phyloP scores from a whole-genome alignment of 1,140 invertebrate genomes.

The Hypsibius dujardini region DNA sequence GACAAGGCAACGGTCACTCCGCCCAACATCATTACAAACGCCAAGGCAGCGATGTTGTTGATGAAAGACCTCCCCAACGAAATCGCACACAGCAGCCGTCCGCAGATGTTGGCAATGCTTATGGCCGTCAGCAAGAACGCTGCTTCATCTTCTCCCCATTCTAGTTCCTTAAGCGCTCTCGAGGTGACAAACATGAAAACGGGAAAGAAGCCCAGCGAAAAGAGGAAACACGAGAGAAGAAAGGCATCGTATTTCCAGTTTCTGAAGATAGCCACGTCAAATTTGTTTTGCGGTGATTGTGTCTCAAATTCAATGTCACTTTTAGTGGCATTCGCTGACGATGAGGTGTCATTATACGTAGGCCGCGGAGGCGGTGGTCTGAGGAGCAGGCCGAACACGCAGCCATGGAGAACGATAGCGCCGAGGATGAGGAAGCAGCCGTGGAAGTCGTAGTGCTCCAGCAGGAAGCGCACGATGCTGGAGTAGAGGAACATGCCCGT shows the following conservation, averaged over 20 bases:
- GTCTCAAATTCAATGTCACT: too few species aligned
- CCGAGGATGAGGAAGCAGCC: neutral
- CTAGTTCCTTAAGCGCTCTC: neutral
- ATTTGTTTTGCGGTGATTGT: neutral
- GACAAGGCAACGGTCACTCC: neutral
- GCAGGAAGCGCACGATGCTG: neutral
- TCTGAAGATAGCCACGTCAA: neutral
- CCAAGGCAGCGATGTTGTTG: neutral
- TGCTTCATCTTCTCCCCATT: neutral
- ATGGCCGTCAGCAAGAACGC: neutral
- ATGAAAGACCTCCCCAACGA: neutral
- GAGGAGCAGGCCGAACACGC: neutral
- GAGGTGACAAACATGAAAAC: neutral
- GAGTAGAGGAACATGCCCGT: constrained; percentile 5
- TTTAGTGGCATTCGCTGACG: neutral
- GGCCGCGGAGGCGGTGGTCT: neutral
- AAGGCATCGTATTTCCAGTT: neutral
- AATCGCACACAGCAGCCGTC: neutral
- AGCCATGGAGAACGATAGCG: neutral
- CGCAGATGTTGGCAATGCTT: neutral
- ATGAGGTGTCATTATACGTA: neutral
- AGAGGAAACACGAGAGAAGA: neutral
- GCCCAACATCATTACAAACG: neutral
- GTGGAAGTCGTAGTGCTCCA: neutral
- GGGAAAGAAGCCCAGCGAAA: neutral